These are phyloP conservation scores for Chloroceryle amazona DNA, from an alignment of 2,797 vertebrate species.

Conservation along the genomic window DNA sequence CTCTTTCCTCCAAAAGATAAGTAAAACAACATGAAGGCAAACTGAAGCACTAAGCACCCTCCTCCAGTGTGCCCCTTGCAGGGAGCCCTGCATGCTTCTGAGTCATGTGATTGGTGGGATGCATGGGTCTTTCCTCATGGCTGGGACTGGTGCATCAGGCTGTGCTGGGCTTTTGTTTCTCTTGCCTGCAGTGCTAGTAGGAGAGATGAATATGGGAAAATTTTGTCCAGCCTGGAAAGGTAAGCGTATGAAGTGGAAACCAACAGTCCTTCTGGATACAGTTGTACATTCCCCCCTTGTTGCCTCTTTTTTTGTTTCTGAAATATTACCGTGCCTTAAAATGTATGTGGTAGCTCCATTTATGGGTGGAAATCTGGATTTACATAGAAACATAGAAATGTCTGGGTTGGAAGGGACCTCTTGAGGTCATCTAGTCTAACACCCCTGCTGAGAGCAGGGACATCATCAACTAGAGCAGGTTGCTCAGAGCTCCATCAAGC, in stretches of 20 bases:
- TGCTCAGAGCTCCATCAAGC: too few species aligned
- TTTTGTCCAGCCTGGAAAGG: neutral
- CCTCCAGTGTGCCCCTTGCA: neutral
- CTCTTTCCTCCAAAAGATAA: neutral
- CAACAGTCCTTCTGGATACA: neutral
- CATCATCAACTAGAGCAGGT: too few species aligned
- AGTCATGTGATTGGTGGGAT: accelerated
- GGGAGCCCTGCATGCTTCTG: neutral
- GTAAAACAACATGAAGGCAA: neutral
- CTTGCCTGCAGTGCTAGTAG: neutral
- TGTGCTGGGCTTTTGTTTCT: neutral
- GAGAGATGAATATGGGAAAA: neutral
- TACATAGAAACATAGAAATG: too few species aligned
- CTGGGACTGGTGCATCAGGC: neutral
- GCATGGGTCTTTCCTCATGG: neutral
- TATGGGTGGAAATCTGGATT: neutral
- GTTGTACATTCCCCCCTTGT: accelerated
- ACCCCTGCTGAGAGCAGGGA: too few species aligned
- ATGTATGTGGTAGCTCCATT: neutral
- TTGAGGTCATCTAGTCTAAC: too few species aligned
- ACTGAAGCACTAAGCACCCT: neutral
- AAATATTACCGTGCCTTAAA: neutral
- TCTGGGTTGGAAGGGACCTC: too few species aligned
- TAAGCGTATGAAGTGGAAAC: accelerated
- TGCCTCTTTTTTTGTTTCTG: neutral